These are phyloP conservation scores for Apocrypta bakeri DNA, from an alignment of 1,140 invertebrate genomes.

Conservation along the genomic window DNA sequence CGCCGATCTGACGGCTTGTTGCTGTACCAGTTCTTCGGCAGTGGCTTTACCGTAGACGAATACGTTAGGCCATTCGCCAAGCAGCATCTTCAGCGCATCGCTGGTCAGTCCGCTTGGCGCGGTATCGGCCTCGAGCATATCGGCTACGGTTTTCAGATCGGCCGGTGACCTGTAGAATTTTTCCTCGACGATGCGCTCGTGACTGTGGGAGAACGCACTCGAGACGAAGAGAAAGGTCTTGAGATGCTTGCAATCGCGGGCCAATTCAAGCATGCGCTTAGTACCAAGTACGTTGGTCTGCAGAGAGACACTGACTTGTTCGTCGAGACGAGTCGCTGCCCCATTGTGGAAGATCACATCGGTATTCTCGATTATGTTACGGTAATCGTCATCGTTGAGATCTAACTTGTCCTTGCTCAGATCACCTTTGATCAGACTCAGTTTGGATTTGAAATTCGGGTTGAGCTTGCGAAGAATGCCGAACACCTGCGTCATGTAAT, in stretches of 20 bases:
- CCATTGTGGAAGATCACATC: slow-evolving; percentile 91
- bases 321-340: slow-evolving; percentile 91
- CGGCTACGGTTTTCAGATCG: slow-evolving; percentile 70
- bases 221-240: slow-evolving; percentile 62
- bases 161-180: slow-evolving; percentile 72
- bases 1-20: slow-evolving; percentile 69
- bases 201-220: slow-evolving; percentile 61
- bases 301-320: slow-evolving; percentile 81
- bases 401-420: slow-evolving; percentile 81
- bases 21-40: slow-evolving; percentile 76
- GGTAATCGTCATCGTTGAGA: slow-evolving; percentile 78
- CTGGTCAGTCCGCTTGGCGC: slow-evolving; percentile 57
- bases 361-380: slow-evolving; percentile 77
- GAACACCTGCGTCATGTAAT: slow-evolving; percentile 74
- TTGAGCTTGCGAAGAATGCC: slow-evolving; percentile 72
- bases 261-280: slow-evolving; percentile 78
- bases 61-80: slow-evolving; percentile 76
- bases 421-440: slow-evolving; percentile 81
- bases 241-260: slow-evolving; percentile 76
- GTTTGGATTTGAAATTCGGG: slow-evolving; percentile 76
- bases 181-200: slow-evolving; percentile 74
- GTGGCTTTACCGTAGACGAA: slow-evolving; percentile 78
- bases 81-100: slow-evolving; percentile 64
- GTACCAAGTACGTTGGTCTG: slow-evolving; percentile 79
- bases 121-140: slow-evolving; percentile 66